Conservation (phyloP, 2,113 vertebrate species). For the Mohoua ochrocephala region DNA sequence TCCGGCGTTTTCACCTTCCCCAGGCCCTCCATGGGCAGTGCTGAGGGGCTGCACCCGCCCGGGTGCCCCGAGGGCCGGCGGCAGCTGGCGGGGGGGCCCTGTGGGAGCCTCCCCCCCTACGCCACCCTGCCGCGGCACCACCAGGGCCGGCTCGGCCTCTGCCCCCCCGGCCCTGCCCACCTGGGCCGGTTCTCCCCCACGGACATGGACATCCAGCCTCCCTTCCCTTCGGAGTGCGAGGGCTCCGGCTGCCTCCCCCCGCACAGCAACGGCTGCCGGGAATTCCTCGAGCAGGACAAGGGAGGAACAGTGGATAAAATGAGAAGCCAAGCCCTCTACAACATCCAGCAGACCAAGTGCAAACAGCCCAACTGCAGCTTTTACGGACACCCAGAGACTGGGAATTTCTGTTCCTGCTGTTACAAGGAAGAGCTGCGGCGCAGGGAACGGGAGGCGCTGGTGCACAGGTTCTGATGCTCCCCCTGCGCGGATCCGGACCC, state of each 20-base stretch:
- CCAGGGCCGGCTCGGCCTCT: conserved; percentile 65
- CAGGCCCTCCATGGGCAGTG: conserved; percentile 70
- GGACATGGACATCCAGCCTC: conserved; percentile 62
- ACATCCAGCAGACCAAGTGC: conserved; percentile 84
- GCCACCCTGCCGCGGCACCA: conserved; percentile 87
- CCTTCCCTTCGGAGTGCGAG: conserved; percentile 42
- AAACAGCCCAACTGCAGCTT: conserved; percentile 89
- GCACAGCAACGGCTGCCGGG: conserved; percentile 77
- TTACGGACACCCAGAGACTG: conserved; percentile 92
- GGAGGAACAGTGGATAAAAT: background rate
- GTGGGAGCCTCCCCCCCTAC: conserved; percentile 78
- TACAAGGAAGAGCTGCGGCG: conserved; percentile 88
- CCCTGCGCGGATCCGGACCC: background rate
- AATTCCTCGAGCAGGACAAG: conserved; percentile 58
- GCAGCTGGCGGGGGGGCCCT: conserved; percentile 84
- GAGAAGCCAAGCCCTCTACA: background rate
- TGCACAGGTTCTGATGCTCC: conserved; percentile 86
- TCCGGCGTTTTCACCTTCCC: conserved; percentile 85
- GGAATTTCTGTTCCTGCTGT: conserved; percentile 95
- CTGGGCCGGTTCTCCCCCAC: conserved; percentile 57
- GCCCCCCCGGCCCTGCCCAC: conserved; percentile 51
- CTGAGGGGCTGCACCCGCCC: conserved; percentile 56
- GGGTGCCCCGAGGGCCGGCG: conserved; percentile 79
- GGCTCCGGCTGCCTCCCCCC: background rate
- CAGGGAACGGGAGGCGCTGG: conserved; percentile 71